A percentile compares a stretch with the other conserved stretches of the same genome.
These are phyloP conservation scores for Ameiurus melas DNA, from an alignment of 2,113 vertebrate genomes.

Conservation along the genomic window DNA sequence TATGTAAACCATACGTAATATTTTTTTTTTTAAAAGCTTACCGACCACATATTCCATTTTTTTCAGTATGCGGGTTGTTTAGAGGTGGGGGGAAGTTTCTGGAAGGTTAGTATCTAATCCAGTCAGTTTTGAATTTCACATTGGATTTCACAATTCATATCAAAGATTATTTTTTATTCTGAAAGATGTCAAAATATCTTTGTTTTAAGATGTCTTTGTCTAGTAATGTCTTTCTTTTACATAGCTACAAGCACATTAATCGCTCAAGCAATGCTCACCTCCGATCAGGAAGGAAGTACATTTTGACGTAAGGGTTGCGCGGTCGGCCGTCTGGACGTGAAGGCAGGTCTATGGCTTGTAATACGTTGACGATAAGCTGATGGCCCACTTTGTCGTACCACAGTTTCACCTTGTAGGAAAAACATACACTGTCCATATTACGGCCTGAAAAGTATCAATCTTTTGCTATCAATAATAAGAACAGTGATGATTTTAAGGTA, in stretches of 20 bases:
- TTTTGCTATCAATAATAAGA: neutral
- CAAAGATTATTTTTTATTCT: neutral
- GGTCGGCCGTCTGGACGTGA: slow-evolving; percentile 86
- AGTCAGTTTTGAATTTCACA: neutral
- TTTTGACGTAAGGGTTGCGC: slow-evolving; percentile 96
- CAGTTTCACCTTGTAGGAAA: slow-evolving; percentile 83
- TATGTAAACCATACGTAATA: no score
- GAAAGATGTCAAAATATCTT: neutral
- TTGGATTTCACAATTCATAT: neutral
- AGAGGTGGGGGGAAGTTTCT: neutral
- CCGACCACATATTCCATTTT: no score
- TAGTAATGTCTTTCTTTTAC: neutral
- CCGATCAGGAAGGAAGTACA: slow-evolving; percentile 96
- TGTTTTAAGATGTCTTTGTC: no score
- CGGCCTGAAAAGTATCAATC: neutral
- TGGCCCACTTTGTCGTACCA: slow-evolving; percentile 99
- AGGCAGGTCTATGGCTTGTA: slow-evolving; percentile 95
- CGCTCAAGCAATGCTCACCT: slow-evolving; percentile 57
- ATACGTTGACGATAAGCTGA: slow-evolving; percentile 96
- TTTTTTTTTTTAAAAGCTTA: no score
- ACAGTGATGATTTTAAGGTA: neutral
- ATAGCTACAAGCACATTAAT: neutral
- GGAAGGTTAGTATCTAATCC: neutral
- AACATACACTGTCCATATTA: neutral
- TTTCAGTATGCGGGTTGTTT: neutral